Percentiles rank a stretch among this genome's conserved stretches.
Evolutionary conservation across 2,113 vertebrate genomes (phyloP).

Genomic region (Percopsis transmontana): DNA sequence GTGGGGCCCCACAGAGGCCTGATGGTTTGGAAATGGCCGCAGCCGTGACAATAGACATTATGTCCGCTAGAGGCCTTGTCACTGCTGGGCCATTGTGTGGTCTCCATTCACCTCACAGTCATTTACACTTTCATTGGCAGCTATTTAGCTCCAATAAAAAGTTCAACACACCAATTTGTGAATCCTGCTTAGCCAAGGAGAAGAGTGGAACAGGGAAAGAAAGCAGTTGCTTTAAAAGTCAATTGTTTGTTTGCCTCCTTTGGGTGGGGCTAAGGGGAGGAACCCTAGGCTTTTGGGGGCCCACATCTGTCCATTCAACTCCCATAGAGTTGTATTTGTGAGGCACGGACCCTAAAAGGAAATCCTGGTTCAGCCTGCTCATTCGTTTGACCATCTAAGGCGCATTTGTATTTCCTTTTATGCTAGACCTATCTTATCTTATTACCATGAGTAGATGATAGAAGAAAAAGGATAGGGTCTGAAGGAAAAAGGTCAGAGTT

Average conservation of each 20-base stretch:
- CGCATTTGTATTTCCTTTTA: slow-evolving; percentile 75
- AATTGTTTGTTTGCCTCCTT: slow-evolving; percentile 73
- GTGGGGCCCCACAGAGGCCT: slow-evolving; percentile 42
- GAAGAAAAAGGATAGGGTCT: slow-evolving; percentile 33
- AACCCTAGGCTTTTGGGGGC: slow-evolving; percentile 46
- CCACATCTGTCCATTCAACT: slow-evolving; percentile 73
- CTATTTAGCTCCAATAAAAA: slow-evolving; percentile 81
- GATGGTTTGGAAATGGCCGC: slow-evolving; percentile 64
- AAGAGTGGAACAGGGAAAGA: slow-evolving; percentile 67
- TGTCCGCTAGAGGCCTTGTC: slow-evolving; percentile 69
- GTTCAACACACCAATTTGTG: slow-evolving; percentile 83
- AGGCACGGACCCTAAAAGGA: slow-evolving; percentile 58
- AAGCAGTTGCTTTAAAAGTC: slow-evolving; percentile 79
- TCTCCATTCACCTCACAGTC: slow-evolving; percentile 70
- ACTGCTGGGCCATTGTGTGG: slow-evolving; percentile 63
- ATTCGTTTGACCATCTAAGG: slow-evolving; percentile 44
- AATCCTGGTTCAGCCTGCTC: slow-evolving; percentile 54
- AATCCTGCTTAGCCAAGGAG: slow-evolving; percentile 75
- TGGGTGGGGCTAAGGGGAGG: slow-evolving; percentile 54
- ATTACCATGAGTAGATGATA: slow-evolving; percentile 70
- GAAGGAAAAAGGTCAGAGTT: slow-evolving; percentile 29
- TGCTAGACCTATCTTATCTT: slow-evolving; percentile 46
- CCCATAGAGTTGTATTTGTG: slow-evolving; percentile 57
- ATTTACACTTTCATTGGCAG: slow-evolving; percentile 82
- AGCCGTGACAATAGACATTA: slow-evolving; percentile 72